Conservation (phyloP, 1,140 invertebrate genomes). For the Neodiprion fabricii region DNA sequence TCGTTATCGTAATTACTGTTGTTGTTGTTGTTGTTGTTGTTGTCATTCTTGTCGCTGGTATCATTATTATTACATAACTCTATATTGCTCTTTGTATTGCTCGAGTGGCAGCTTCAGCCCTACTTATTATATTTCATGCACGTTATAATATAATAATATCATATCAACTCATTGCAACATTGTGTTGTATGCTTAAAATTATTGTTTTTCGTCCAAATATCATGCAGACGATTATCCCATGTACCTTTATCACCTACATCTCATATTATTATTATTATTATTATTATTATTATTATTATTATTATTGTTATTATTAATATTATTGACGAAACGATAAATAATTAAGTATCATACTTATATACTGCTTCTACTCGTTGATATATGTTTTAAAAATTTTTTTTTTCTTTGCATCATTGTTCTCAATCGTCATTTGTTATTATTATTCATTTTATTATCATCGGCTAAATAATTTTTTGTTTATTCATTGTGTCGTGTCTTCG, state of each 20-base stretch:
- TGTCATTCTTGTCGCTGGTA: too few species aligned
- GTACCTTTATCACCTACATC: slow-evolving; percentile 8
- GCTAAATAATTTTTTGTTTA: slow-evolving; percentile 16
- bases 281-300: too few species aligned
- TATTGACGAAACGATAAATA: too few species aligned
- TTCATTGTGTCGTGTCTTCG: neutral
- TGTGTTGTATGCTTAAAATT: neutral
- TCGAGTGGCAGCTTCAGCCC: slow-evolving; percentile 49
- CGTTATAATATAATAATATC: slow-evolving; percentile 19
- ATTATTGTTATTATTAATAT: too few species aligned
- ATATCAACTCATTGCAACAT: too few species aligned
- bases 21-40: too few species aligned
- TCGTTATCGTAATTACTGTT: neutral
- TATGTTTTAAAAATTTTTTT: slow-evolving; percentile 25
- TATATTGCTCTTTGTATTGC: slow-evolving; percentile 61
- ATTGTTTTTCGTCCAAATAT: slow-evolving; percentile 25
- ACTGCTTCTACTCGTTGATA: slow-evolving; percentile 40
- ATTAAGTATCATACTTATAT: slow-evolving; percentile 16
- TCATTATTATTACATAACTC: slow-evolving; percentile 33
- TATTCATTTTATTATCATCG: slow-evolving; percentile 2
- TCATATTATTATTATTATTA: neutral
- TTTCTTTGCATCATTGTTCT: neutral
- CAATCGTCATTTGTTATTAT: slow-evolving; percentile 18
- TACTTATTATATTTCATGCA: slow-evolving; percentile 51
- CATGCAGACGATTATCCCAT: slow-evolving; percentile 12